Evolutionary conservation across 2,888 invertebrate species (phyloP), one percentile per base, ranked within the genome.

Genomic region (Ommatoiulus sabulosus): DNA sequence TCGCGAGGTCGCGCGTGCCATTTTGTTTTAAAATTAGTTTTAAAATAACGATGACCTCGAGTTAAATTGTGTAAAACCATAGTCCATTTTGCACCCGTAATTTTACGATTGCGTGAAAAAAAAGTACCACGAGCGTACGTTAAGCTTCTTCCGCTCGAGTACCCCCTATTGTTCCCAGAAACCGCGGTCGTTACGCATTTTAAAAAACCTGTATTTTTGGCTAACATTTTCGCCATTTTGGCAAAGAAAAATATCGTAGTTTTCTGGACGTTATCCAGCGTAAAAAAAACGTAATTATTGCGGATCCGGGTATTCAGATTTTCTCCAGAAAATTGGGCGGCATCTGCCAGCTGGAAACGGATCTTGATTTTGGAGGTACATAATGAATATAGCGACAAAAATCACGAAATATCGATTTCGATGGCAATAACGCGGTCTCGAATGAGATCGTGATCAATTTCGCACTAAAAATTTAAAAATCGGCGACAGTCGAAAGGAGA

Each of bases 201-300:
- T 8, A 24, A 72, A 72, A 72, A 72, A 6, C 3, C 10, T 3
- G 10, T 2, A 6, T 4, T 72, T 57, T 72, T 72, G 72, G 72
- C 72, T 72, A 72, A 72, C n/a, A 72, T n/a, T 72, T 24, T 24
- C 72, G 63, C 63, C n/a, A 24, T 72, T 72, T 72, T 72, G 72
- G 72, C 72, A 24, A n/a, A 6, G 24, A 72, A 72, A 72, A 17
- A 3, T 10, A 5, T 20, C 20, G n/a, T 3, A n/a, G 24, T 8
- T 72, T 72, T 24, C 24, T 72, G 72, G 72, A 72, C 20, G 7
- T 10, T 24, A 72, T 72, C 72, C 72, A 72, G 72, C 24, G 20
- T 24, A 24, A 72, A 24, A 72, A 63, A 63, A 72, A 72, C 72
- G 72, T 24, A 72, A 24, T 72, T 72, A 72, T 72, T 72, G 20